These are phyloP conservation scores for Acanthochromis polyacanthus DNA, from an alignment of 2,113 vertebrate genomes.

Conservation along the genomic window DNA sequence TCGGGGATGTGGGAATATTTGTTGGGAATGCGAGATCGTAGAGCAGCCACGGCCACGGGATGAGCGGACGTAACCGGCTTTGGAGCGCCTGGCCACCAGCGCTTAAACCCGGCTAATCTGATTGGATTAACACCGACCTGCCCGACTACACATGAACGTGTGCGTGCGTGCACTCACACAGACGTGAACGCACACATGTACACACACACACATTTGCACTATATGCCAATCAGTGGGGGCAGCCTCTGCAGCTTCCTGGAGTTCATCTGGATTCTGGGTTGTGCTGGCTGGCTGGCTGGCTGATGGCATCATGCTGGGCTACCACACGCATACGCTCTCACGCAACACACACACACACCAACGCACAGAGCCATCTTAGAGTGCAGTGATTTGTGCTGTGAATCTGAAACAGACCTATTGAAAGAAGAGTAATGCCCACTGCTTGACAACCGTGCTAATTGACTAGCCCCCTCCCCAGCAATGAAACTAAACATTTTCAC, in stretches of 20 bases:
- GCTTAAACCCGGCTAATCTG: constrained; percentile 85
- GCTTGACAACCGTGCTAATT: constrained; percentile 81
- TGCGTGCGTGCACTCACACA: constrained; percentile 1
- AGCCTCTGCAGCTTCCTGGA: constrained; percentile 59
- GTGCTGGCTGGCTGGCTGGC: constrained; percentile 47
- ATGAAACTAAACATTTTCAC: constrained; percentile 77
- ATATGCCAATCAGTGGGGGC: constrained; percentile 55
- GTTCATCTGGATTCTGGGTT: constrained; percentile 68
- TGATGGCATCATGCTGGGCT: constrained; percentile 65
- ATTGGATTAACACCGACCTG: constrained; percentile 86
- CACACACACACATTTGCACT: constrained; percentile 21
- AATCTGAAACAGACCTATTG: constrained; percentile 76
- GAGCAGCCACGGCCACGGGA: constrained; percentile 50
- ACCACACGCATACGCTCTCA: constrained; percentile 52
- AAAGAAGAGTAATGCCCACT: constrained; percentile 72
- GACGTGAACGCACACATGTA: constrained; percentile 17
- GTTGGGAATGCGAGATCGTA: constrained; percentile 53
- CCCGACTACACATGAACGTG: constrained; percentile 55
- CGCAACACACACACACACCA: neutral
- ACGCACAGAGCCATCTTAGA: constrained; percentile 48
- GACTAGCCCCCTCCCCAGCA: constrained; percentile 71
- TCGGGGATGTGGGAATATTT: constrained; percentile 52
- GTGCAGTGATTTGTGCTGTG: constrained; percentile 70
- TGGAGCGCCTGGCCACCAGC: constrained; percentile 69
- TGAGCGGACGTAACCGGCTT: constrained; percentile 81